Evolutionary conservation across 2,888 invertebrate species (phyloP), one percentile per base, ranked within the genome.

Genomic region (Nysson spinosus): DNA sequence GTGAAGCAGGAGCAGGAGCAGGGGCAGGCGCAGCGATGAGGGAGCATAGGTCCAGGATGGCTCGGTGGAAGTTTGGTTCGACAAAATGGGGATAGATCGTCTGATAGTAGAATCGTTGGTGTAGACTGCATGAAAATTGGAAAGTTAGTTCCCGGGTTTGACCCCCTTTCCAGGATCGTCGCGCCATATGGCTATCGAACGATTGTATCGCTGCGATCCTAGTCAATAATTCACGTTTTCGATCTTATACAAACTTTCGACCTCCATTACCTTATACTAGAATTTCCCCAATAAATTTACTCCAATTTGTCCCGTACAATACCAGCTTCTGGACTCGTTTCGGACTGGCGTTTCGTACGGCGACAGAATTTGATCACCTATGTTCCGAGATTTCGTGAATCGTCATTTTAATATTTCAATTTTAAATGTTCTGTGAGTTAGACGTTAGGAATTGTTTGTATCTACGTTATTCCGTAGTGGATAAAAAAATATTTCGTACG

Each of bases 121-220:
- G 19, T 34, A 9, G 54, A 39, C 64, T 44, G 64, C 52, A 58
- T 54, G 65, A 67, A 67, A 67, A 67, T 67, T 58, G 66, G 66
- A 67, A 67, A 67, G 66, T 54, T 44, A 64, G 37, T 16, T n/a
- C n/a, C 39, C 32, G 22, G 37, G 14, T 26, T 39, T 66, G 60
- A 47, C 66, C 66, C 66, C 42, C n/a, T n/a, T 42, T 22, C 51
- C 20, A 1, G 22, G 22, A 16, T 4, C 11, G 30, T 28, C 63
- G 49, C 54, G 50, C 60, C 67, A 66, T 68, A 66, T 64, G 66
- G 65, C 65, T 49, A 54, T 67, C 65, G 52, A n/a, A 51, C 66
- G 66, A 67, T 67, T 35, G 58, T 58, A 65, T 67, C 66, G 57
- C 12, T 17, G 37, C 35, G 64, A 56, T 64, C 51, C 50, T 56